Evolutionary conservation across 2,113 vertebrate genomes (phyloP), one percentile per base, ranked within the genome.

Genomic region (Stigmatopora nigra): DNA sequence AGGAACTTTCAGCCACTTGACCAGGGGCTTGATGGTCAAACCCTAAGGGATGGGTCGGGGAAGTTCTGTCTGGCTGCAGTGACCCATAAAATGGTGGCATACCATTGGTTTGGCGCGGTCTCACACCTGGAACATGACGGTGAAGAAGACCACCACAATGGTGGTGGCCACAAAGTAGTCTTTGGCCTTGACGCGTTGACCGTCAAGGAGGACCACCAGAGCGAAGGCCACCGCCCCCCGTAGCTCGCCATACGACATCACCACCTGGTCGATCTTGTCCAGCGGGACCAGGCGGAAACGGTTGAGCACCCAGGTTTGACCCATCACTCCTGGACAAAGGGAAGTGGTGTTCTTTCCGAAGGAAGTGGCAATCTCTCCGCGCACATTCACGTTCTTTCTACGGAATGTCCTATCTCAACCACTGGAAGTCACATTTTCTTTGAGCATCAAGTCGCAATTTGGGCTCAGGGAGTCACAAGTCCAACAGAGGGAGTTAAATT

Each of bases 231-330:
- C 96, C 0, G 96, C 96, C 31, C 96, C 96, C 1, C 96, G 91
- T 73, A 98, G 91, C 80, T 95, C 96, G 2, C 96, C 95, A 0
- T 98, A 98, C 0, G 96, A 97, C 96, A 98, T 98, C 89, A 98
- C 94, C 84, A 97, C 95, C 86, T 98, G 96, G 85, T 98, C 96
- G 0, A 98, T 94, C 89, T 90, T 93, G 82, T 98, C 96, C 89
- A 98, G 73, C 7, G 94, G 95, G 69, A 94, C 92, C 61, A 98
- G 90, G 57, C 96, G 92, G 82, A 97, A 97, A 68, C 88, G 94
- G 87, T 98, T 98, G 76, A 98, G 89, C 49, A 95, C 86, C 51
- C 89, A 98, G 0, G 94, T 98, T 88, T 98, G 96, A 63, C 94
- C 90, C 17, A 97, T 80, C 72, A 98, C 96, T 60, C 96, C 96